Conservation (phyloP, 2,113 vertebrate genomes). For the Syrmaticus mikado region DNA sequence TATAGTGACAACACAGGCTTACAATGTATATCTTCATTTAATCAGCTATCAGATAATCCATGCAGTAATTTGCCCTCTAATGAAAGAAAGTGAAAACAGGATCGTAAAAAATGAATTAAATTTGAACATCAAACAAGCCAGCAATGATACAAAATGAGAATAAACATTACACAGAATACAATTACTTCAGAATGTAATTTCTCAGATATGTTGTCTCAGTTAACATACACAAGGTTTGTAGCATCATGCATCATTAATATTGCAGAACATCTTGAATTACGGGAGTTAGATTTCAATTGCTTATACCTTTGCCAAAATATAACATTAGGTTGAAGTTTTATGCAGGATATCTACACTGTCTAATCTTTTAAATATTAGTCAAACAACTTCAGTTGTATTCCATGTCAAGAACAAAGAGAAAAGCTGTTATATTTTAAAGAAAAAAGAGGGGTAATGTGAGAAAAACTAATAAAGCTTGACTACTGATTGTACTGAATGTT, state of each 20-base stretch:
- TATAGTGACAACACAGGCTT: background rate
- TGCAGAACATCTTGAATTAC: background rate
- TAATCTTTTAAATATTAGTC: background rate
- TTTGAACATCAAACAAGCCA: background rate
- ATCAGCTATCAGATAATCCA: background rate
- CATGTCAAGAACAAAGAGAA: background rate
- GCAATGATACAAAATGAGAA: background rate
- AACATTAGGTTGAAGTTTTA: background rate
- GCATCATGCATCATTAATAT: background rate
- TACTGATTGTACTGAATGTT: background rate
- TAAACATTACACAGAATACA: background rate
- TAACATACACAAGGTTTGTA: background rate
- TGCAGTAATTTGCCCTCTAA: background rate
- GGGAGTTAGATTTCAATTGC: background rate
- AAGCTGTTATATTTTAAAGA: fast-evolving
- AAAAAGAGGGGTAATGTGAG: fast-evolving
- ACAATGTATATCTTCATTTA: background rate
- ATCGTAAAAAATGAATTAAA: background rate
- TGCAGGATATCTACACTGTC: background rate
- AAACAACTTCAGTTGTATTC: background rate
- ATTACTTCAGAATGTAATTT: background rate
- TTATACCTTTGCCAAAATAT: background rate
- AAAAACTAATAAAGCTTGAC: background rate
- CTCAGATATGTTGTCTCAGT: background rate
- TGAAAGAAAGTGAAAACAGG: background rate